Conservation (phyloP, 2,797 vertebrate genomes). For the Gymnocypris eckloni region DNA sequence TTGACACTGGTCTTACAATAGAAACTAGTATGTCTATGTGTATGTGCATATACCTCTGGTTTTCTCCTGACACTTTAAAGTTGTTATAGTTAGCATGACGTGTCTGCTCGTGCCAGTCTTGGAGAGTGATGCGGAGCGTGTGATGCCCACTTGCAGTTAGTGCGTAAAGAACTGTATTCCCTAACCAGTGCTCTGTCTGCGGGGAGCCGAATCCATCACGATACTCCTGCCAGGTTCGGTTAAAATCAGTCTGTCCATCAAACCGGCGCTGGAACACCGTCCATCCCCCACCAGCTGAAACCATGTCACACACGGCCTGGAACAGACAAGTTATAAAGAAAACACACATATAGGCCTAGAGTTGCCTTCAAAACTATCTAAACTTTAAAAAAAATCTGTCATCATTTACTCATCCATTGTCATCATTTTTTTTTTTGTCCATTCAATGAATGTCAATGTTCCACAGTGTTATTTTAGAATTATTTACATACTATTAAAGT, state of each 20-base stretch:
- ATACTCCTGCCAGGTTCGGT: constrained; percentile 84
- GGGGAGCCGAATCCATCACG: constrained; percentile 80
- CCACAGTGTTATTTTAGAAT: neutral
- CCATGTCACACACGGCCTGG: constrained; percentile 86
- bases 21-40: neutral
- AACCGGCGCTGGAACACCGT: constrained; percentile 81
- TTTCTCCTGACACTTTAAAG: constrained; percentile 82
- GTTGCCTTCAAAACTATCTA: neutral
- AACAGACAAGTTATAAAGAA: neutral
- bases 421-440: too few relatives aligned
- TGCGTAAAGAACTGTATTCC: constrained; percentile 76
- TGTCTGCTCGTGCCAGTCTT: constrained; percentile 83
- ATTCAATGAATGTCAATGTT: neutral
- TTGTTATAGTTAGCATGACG: constrained; percentile 80
- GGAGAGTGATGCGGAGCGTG: constrained; percentile 78
- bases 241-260: constrained; percentile 82
- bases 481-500: neutral
- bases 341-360: neutral
- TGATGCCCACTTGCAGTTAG: constrained; percentile 77
- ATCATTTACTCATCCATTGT: neutral
- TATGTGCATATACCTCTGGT: constrained; percentile 71
- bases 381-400: neutral
- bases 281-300: constrained; percentile 82
- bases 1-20: neutral
- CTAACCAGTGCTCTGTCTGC: constrained; percentile 82